phyloP scores from a whole-genome alignment of 37 sponge, comb jelly and placozoan species.

The Bolinopsis microptera region DNA sequence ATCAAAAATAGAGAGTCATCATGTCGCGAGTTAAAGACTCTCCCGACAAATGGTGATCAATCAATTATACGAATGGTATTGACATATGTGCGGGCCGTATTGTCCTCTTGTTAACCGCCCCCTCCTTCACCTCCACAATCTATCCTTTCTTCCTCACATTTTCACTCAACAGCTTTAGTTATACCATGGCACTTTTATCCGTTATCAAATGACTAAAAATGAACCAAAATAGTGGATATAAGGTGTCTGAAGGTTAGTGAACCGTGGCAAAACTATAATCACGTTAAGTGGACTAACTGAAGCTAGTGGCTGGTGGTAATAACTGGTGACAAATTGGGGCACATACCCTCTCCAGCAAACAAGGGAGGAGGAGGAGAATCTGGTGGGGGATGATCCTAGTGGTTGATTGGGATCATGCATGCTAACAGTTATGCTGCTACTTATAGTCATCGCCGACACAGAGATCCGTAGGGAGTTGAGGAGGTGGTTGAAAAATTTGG shows the following conservation, averaged over 20 bases:
- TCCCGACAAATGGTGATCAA: conserved; percentile 42
- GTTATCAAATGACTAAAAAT: too few species aligned
- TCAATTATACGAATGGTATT: conserved; percentile 58
- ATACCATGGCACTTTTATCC: too few species aligned
- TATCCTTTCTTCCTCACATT: neutral
- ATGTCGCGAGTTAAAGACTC: conserved; percentile 32
- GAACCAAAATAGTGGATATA: too few species aligned
- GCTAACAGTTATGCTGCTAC: neutral
- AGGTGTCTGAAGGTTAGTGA: too few species aligned
- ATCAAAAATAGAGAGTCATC: conserved; percentile 28
- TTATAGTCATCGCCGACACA: too few species aligned
- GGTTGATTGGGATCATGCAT: neutral
- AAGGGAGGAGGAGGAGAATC: neutral
- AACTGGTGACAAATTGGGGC: conserved; percentile 30
- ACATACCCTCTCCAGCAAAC: conserved; percentile 45
- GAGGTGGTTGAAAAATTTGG: too few species aligned
- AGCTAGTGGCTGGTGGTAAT: conserved; percentile 1
- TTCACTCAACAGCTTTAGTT: neutral
- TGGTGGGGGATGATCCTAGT: neutral
- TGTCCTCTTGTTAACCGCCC: neutral
- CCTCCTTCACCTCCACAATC: neutral
- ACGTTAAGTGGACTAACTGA: neutral
- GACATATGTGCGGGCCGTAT: neutral
- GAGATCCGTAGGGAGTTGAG: too few species aligned
- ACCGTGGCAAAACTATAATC: neutral